Evolutionary conservation across 2,797 vertebrate species (phyloP), one percentile per base, ranked within the genome.

Genomic region (Selene dorsalis): DNA sequence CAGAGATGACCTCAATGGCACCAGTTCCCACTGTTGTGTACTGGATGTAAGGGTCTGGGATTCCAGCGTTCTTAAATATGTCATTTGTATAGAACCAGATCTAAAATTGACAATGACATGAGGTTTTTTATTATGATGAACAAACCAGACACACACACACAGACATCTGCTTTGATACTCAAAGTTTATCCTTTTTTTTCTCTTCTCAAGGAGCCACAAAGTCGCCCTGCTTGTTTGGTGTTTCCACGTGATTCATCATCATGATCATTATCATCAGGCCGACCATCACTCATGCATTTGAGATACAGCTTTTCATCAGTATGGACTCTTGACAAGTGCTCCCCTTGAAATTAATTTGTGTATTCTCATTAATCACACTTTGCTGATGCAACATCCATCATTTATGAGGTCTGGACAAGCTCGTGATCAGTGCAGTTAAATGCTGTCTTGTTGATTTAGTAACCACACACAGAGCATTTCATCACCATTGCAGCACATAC

Each of bases 41-140:
- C 86, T 97, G 97, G 69, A 97, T 95, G 70, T 95, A 87, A 48
- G 93, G 87, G 0, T 59, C 62, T 0, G 94, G 90, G 61, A 98
- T 95, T n/a, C 96, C 95, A 0, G 96, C 94, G 0, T 96, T 93
- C 89, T 93, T 88, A 3, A 98, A 98, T 87, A 98, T 97, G 53
- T 91, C 75, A 81, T 97, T 97, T 76, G 97, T 97, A 84, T 97
- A 98, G 93, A 97, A 98, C 97, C 97, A 97, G 89, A 97, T 97
- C 97, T 97, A 94, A 68, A 93, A 91, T 65, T 45, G 65, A 85
- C 38, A 89, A 32, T 6, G 38, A 83, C 45, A 69, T 2, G 3
- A 73, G 24, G 38, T 72, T 75, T 17, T 75, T 74, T 26, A 56
- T 50, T 11, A 59, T 47, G 47, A 71, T 56, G 22, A 45, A 76